Conservation (phyloP, 2,888 invertebrate genomes). For the Thysanoteuthis rhombus region DNA sequence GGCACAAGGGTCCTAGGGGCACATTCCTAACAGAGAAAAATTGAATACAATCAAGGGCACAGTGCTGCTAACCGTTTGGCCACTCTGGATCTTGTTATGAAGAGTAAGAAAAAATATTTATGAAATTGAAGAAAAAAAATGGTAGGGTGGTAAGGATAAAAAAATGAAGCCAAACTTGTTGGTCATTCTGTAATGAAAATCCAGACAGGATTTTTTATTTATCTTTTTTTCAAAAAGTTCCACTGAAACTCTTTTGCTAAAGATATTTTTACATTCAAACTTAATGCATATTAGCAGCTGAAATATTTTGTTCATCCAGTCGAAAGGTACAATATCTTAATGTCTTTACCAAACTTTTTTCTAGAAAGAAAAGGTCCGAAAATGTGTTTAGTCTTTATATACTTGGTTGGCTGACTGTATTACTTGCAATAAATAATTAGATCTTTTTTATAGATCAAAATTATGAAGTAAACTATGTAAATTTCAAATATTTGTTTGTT, state of each 20-base stretch:
- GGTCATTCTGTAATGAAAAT: too few relatives aligned
- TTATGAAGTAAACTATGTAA: background rate
- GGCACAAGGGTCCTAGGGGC: too few relatives aligned
- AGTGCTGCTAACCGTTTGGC: too few relatives aligned
- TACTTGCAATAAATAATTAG: background rate
- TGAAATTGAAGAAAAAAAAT: background rate
- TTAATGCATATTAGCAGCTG: background rate
- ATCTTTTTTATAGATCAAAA: background rate
- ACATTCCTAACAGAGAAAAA: too few relatives aligned
- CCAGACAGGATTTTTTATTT: too few relatives aligned
- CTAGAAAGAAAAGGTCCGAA: background rate
- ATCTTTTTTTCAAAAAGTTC: too few relatives aligned
- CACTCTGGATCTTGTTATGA: too few relatives aligned
- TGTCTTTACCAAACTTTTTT: background rate
- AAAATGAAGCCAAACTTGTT: background rate
- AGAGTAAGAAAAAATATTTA: background rate
- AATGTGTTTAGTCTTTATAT: background rate
- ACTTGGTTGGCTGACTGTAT: background rate
- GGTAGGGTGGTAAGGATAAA: background rate
- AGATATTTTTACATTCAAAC: background rate
- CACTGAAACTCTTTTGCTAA: background rate
- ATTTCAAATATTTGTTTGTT: background rate
- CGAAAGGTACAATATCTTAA: too few relatives aligned
- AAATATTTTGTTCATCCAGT: background rate
- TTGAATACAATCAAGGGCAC: too few relatives aligned